phyloP scores from a whole-genome alignment of 1,140 invertebrate genomes.

The Stegodyphus mimosarum region DNA sequence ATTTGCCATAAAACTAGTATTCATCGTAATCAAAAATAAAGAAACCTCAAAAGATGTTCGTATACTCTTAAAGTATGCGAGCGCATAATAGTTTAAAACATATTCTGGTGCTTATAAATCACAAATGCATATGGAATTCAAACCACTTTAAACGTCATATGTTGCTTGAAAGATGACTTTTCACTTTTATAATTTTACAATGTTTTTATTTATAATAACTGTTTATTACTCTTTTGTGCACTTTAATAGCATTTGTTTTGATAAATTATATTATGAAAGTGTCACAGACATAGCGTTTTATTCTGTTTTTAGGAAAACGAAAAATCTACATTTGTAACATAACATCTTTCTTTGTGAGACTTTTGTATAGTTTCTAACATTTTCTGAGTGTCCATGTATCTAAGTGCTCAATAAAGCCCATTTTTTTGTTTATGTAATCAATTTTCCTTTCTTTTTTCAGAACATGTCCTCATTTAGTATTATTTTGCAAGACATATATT shows the following conservation, averaged over 20 bases:
- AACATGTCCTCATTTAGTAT: too few relatives aligned
- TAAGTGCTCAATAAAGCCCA: conserved; percentile 58
- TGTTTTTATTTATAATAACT: background rate
- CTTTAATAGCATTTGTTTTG: background rate
- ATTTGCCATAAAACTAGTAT: too few relatives aligned
- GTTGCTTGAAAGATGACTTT: background rate
- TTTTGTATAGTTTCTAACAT: conserved; percentile 56
- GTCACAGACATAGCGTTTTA: background rate
- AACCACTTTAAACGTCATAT: background rate
- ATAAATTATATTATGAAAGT: too few relatives aligned
- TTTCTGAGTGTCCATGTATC: conserved; percentile 39
- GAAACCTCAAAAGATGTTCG: too few relatives aligned
- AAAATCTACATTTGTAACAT: conserved; percentile 46
- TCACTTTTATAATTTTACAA: background rate
- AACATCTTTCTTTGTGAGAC: conserved; percentile 24
- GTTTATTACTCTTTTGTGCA: background rate
- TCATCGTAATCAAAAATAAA: too few relatives aligned
- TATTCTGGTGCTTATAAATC: too few relatives aligned
- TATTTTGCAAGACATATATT: too few relatives aligned
- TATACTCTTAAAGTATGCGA: too few relatives aligned
- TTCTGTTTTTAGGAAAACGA: background rate
- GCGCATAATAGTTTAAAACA: too few relatives aligned
- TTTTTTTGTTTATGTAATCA: background rate
- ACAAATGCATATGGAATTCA: background rate
- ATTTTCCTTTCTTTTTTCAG: too few relatives aligned